Percentiles rank a stretch among this genome's conserved stretches.
Conservation (phyloP, 1,140 invertebrate species). For the Drosophila tropicalis region DNA sequence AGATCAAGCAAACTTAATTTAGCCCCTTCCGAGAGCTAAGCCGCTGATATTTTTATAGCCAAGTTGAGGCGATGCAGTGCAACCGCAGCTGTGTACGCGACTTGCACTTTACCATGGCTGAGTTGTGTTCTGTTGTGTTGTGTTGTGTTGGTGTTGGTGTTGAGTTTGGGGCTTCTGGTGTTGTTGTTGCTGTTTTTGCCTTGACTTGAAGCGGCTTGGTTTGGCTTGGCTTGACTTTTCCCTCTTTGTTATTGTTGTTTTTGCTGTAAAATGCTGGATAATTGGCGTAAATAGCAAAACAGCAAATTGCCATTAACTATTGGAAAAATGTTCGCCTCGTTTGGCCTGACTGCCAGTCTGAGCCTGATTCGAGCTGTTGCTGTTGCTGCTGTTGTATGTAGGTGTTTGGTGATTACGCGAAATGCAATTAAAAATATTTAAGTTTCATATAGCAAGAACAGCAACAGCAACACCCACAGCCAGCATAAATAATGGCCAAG, state of each 20-base stretch:
- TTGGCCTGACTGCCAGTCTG: slow-evolving; percentile 41
- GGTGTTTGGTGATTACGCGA: slow-evolving; percentile 76
- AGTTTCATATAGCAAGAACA: slow-evolving; percentile 56
- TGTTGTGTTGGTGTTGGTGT: background rate
- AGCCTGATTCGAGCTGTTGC: slow-evolving; percentile 44
- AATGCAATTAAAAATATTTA: slow-evolving; percentile 81
- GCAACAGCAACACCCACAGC: slow-evolving; percentile 24
- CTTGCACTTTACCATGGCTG: slow-evolving; percentile 63
- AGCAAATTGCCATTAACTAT: slow-evolving; percentile 82
- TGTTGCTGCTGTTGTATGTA: slow-evolving; percentile 36
- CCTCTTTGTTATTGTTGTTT: slow-evolving; percentile 51
- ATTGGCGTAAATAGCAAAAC: slow-evolving; percentile 82
- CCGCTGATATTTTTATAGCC: slow-evolving; percentile 10
- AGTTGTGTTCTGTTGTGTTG: slow-evolving; percentile 23
- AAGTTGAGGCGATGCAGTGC: slow-evolving; percentile 34
- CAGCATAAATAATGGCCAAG: slow-evolving; percentile 48
- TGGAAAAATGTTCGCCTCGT: slow-evolving; percentile 75
- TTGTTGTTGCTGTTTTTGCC: slow-evolving; percentile 25
- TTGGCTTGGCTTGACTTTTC: slow-evolving; percentile 45
- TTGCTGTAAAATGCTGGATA: slow-evolving; percentile 68
- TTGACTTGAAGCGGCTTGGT: slow-evolving; percentile 38
- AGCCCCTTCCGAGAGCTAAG: background rate
- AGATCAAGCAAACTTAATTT: too few species aligned
- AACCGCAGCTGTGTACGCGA: slow-evolving; percentile 55
- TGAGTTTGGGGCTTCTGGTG: slow-evolving; percentile 10